A percentile compares a stretch with the other conserved stretches of the same genome.
These are phyloP conservation scores for Lutjanus erythropterus DNA, from an alignment of 2,113 vertebrate species.

Conservation along the genomic window DNA sequence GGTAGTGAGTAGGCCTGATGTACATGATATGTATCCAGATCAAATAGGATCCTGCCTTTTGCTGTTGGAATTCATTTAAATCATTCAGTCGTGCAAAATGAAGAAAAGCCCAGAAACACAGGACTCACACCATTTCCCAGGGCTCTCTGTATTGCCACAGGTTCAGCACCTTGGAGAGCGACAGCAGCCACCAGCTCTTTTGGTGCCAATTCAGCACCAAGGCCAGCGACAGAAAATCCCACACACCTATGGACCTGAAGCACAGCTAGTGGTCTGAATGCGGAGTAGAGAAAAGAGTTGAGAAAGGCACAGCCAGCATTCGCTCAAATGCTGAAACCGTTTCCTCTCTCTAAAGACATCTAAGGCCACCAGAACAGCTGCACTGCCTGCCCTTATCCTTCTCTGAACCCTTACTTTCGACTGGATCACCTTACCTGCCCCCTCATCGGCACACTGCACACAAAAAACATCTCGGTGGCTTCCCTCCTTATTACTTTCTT, in stretches of 20 bases:
- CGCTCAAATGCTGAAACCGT: neutral
- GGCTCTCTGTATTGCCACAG: neutral
- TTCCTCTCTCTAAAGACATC: slow-evolving; percentile 23
- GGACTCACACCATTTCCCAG: neutral
- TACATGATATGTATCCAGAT: too few species aligned
- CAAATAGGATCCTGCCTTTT: neutral
- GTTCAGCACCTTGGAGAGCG: slow-evolving; percentile 58
- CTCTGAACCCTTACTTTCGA: slow-evolving; percentile 15
- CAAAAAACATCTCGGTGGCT: slow-evolving; percentile 1
- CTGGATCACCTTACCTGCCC: slow-evolving; percentile 27
- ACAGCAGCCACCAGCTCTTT: slow-evolving; percentile 13
- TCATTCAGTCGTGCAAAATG: neutral
- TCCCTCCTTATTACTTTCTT: slow-evolving; percentile 32
- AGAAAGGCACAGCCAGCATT: neutral
- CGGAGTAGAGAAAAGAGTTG: neutral
- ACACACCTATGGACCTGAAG: neutral
- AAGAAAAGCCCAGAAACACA: neutral
- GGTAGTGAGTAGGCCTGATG: too few species aligned
- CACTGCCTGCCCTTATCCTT: slow-evolving; percentile 8
- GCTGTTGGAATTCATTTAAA: slow-evolving; percentile 5
- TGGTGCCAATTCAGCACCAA: slow-evolving; percentile 8
- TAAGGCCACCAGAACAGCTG: slow-evolving; percentile 7
- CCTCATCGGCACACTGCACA: slow-evolving; percentile 3
- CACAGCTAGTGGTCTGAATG: slow-evolving; percentile 22
- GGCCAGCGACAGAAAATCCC: slow-evolving; percentile 5